phyloP scores from a whole-genome alignment of 2,888 invertebrate genomes.

The Neelides folsomi region DNA sequence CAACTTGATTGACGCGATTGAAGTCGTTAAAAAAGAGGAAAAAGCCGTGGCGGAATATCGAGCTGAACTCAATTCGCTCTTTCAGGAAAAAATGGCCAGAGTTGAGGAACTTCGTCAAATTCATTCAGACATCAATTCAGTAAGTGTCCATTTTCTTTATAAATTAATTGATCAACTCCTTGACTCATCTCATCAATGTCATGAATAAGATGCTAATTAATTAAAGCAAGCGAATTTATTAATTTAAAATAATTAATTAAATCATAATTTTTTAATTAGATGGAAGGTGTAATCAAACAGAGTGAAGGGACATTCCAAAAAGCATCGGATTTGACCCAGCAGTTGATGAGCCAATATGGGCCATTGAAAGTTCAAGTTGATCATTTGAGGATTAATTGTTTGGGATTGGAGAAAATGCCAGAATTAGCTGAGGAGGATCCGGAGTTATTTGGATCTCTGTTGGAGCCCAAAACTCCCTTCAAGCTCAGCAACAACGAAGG shows the following conservation, averaged over 20 bases:
- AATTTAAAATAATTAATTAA: too few species aligned
- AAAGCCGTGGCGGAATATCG: constrained; percentile 83
- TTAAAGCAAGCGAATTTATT: too few species aligned
- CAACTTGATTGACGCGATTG: constrained; percentile 74
- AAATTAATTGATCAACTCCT: too few species aligned
- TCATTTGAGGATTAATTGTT: constrained; percentile 69
- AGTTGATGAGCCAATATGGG: constrained; percentile 82
- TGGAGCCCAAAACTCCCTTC: too few species aligned
- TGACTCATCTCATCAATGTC: too few species aligned
- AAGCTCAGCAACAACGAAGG: too few species aligned
- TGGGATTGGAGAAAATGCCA: constrained; percentile 74
- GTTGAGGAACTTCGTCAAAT: constrained; percentile 86
- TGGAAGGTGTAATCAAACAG: constrained; percentile 94
- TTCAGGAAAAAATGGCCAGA: constrained; percentile 97
- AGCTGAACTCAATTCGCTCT: constrained; percentile 82
- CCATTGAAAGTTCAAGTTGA: constrained; percentile 86
- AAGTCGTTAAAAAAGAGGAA: constrained; percentile 81
- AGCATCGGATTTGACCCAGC: constrained; percentile 68
- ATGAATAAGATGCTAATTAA: too few species aligned
- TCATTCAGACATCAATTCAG: constrained; percentile 91
- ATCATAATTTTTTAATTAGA: constrained; percentile 42
- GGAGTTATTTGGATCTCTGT: constrained; percentile 41
- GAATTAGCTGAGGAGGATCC: constrained; percentile 85
- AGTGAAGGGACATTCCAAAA: constrained; percentile 81
- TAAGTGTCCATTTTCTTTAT: constrained; percentile 38